Evolutionary conservation across 1,140 invertebrate genomes (phyloP).

Genomic region (Druon quercuslanigerum): DNA sequence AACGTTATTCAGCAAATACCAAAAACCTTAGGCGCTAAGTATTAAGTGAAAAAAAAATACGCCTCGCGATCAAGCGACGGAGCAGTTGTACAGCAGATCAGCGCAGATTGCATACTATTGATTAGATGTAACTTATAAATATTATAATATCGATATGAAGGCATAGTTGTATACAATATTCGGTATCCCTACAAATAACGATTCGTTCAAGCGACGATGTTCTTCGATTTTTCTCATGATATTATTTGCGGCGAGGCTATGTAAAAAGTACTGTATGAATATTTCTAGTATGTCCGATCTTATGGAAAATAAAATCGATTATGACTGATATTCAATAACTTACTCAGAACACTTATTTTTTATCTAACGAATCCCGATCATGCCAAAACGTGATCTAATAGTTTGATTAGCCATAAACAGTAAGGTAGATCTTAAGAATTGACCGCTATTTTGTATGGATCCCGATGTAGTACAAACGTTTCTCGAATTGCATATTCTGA

Average conservation of each 20-base stretch:
- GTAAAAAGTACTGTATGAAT: slow-evolving; percentile 30
- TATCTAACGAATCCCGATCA: not conserved
- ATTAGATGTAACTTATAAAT: slow-evolving; percentile 70
- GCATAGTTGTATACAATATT: slow-evolving; percentile 67
- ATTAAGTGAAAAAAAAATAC: slow-evolving; percentile 7
- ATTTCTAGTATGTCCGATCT: slow-evolving; percentile 21
- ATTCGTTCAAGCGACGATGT: slow-evolving; percentile 31
- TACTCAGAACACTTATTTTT: slow-evolving; percentile 9
- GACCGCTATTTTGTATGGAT: slow-evolving; percentile 74
- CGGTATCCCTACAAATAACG: slow-evolving; percentile 53
- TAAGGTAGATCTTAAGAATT: slow-evolving; percentile 61
- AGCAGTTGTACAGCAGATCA: slow-evolving; percentile 67
- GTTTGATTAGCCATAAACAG: slow-evolving; percentile 62
- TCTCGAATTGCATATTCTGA: slow-evolving; percentile 67
- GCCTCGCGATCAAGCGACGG: slow-evolving; percentile 34
- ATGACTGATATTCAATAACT: slow-evolving; percentile 21
- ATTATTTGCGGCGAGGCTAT: slow-evolving; percentile 14
- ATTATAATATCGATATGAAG: slow-evolving; percentile 62
- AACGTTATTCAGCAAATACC: slow-evolving; percentile 63
- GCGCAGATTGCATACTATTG: slow-evolving; percentile 60
- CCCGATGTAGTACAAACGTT: slow-evolving; percentile 72
- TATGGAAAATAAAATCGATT: slow-evolving; percentile 25
- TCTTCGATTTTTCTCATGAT: slow-evolving; percentile 41
- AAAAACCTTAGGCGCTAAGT: slow-evolving; percentile 53
- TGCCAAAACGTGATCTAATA: slow-evolving; percentile 55